Evolutionary conservation across 1,140 invertebrate species (phyloP).

Genomic region (Drosophila malerkotliana): DNA sequence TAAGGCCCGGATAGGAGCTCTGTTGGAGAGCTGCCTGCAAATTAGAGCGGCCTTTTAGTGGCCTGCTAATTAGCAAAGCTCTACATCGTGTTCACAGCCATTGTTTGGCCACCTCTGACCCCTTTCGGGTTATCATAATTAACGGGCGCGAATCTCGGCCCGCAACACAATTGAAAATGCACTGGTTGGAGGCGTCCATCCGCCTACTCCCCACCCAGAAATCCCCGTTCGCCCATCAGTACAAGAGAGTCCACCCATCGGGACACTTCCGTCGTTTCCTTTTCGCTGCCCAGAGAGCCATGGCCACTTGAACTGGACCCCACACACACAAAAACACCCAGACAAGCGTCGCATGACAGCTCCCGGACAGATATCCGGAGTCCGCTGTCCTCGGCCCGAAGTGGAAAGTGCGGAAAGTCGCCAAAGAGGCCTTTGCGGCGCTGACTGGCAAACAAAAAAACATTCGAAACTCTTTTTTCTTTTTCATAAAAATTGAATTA

Average conservation of each 20-base stretch:
- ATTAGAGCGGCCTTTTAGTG: slow-evolving; percentile 71
- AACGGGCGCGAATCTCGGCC: slow-evolving; percentile 59
- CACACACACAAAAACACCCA: slow-evolving; percentile 46
- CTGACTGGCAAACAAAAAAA: slow-evolving; percentile 46
- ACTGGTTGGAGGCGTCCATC: not conserved
- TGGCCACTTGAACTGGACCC: slow-evolving; percentile 63
- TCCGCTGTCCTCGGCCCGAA: slow-evolving; percentile 2
- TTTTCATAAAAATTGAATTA: slow-evolving; percentile 61
- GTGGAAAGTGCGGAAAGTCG: slow-evolving; percentile 37
- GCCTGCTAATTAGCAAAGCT: slow-evolving; percentile 69
- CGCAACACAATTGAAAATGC: slow-evolving; percentile 47
- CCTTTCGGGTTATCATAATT: slow-evolving; percentile 73
- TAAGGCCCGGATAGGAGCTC: slow-evolving; percentile 52
- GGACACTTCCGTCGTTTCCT: slow-evolving; percentile 56
- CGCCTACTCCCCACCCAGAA: not conserved
- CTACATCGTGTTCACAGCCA: slow-evolving; percentile 49
- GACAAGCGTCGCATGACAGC: slow-evolving; percentile 35
- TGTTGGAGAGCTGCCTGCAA: slow-evolving; percentile 61
- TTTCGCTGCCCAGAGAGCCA: slow-evolving; percentile 32
- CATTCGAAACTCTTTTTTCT: slow-evolving; percentile 36
- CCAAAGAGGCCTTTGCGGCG: slow-evolving; percentile 41
- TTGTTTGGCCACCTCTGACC: slow-evolving; percentile 48
- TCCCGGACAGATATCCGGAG: slow-evolving; percentile 58
- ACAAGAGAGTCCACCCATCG: slow-evolving; percentile 44
- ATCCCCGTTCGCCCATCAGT: not conserved